Base-by-base conservation (phyloP, 2,113 vertebrate species). In the Zingel zingel region DNA sequence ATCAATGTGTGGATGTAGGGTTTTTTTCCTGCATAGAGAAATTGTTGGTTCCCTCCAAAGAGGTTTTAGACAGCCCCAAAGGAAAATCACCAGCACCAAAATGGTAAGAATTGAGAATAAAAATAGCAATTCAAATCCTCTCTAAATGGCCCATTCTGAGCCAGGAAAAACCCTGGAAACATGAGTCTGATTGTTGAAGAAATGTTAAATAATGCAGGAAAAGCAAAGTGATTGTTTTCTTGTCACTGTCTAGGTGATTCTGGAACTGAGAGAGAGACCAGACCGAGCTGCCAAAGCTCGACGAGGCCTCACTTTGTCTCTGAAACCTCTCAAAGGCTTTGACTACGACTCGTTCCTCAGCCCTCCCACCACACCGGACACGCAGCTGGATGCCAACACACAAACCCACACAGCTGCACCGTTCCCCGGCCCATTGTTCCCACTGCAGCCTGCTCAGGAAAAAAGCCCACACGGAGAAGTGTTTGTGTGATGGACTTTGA, bases 281-380 rank as follows among this genome's bases (percentile, higher is more conserved):
- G 93, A 79, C 88, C 87, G 95, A 3, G 92, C 93, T 3, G 66
- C 93, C 79, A 88, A 96, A 94, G 82, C 92, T 84, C 88, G 93
- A 16, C 88, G 95, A 75, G 95, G 95, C 74, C 89, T 95, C 77
- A 90, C 91, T 18, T 77, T 94, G 50, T 93, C 93, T 14, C 79
- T 90, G 0, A 86, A 93, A 53, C 83, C 94, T 45, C 96, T 99
- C 50, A 89, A 91, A 0, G 96, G 97, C 79, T 99, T 99, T 10
- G 97, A 98, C 91, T 97, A 93, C 30, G 96, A 98, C 83, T 77
- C 62, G 0, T 90, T 98, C 39, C 84, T 94, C 8, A 88, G 86
- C 56, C 67, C 93, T 9, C 87, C 92, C 0, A 73, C 81, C 74
- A 91, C 87, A 0, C 87, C 93, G 0, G 90, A 91, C 59, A 79